Evolutionary conservation across 2,113 vertebrate species (phyloP).

Genomic region (Ammodytes dubius): DNA sequence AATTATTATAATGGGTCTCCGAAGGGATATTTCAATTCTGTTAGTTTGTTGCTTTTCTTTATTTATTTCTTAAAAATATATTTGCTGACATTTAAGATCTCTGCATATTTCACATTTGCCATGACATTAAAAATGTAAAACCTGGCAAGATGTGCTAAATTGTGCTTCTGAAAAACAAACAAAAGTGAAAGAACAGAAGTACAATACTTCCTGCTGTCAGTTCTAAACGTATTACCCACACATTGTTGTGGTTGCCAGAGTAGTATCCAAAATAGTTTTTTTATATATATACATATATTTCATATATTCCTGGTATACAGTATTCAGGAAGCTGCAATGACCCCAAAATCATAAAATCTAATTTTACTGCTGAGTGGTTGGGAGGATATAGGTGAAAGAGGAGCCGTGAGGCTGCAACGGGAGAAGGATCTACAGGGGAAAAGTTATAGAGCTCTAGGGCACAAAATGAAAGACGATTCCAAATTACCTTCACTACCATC

Average conservation of each 20-base stretch:
- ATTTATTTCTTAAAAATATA: background rate
- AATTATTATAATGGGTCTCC: slow-evolving; percentile 30
- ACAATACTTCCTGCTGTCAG: slow-evolving; percentile 8
- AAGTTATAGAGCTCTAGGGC: slow-evolving; percentile 15
- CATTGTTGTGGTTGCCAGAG: slow-evolving; percentile 16
- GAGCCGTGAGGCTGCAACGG: slow-evolving; percentile 27
- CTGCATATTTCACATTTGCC: slow-evolving; percentile 4
- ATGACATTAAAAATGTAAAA: slow-evolving; percentile 22
- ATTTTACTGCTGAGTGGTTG: slow-evolving; percentile 38
- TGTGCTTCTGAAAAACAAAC: background rate
- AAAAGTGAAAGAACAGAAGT: background rate
- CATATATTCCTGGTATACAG: slow-evolving; percentile 27
- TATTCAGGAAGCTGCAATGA: slow-evolving; percentile 30
- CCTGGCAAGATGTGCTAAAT: background rate
- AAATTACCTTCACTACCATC: slow-evolving; percentile 18
- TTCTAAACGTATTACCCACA: slow-evolving; percentile 27
- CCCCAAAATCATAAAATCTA: slow-evolving; percentile 50
- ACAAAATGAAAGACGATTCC: slow-evolving; percentile 40
- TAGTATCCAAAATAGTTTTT: slow-evolving; percentile 37
- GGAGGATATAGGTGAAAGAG: slow-evolving; percentile 23
- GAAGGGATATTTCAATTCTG: slow-evolving; percentile 17
- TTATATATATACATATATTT: too few species aligned
- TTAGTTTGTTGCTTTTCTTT: background rate
- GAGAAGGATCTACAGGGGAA: slow-evolving; percentile 23
- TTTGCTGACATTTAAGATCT: slow-evolving; percentile 24